A percentile compares a stretch with the other conserved stretches of the same genome.
Evolutionary conservation across 92 coral and sea anemone species (phyloP).

Genomic region (Bergia sp.): DNA sequence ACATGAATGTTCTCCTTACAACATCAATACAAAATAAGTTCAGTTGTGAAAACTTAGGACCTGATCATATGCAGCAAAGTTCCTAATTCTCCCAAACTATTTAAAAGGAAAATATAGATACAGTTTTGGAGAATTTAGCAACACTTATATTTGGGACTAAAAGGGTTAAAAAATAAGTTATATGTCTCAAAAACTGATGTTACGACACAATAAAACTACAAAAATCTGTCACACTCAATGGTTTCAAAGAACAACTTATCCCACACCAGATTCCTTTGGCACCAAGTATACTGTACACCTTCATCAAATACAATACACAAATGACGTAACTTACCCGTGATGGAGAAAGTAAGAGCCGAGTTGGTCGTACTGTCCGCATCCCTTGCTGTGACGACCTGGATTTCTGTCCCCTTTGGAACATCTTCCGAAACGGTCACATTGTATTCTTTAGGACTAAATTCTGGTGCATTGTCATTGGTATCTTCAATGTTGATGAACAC

Average conservation of each 20-base stretch:
- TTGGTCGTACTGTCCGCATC: conserved; percentile 72
- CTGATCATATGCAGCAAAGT: no score
- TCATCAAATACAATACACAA: neutral
- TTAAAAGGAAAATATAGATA: no score
- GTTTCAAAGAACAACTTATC: neutral
- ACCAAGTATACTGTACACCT: no score
- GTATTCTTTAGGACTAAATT: conserved; percentile 68
- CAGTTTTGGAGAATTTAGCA: no score
- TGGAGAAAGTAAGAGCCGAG: conserved; percentile 64
- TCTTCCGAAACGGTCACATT: conserved; percentile 57
- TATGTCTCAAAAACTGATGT: neutral
- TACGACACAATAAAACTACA: neutral
- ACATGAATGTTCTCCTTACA: no score
- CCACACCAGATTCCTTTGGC: no score
- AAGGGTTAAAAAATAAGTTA: no score
- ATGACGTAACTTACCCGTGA: conserved; percentile 41
- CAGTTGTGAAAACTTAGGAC: no score
- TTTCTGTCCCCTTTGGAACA: conserved; percentile 57
- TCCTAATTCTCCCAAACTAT: no score
- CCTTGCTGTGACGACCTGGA: conserved; percentile 67
- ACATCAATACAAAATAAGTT: no score
- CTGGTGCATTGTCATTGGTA: conserved; percentile 82
- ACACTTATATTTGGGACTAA: no score
- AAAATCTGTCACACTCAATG: neutral
- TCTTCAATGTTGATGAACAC: conserved; percentile 65